Percentiles rank a stretch among this genome's conserved stretches.
These are phyloP conservation scores for Rhabdomys dilectus DNA, from an alignment of 2,113 vertebrate species.

Conservation along the genomic window DNA sequence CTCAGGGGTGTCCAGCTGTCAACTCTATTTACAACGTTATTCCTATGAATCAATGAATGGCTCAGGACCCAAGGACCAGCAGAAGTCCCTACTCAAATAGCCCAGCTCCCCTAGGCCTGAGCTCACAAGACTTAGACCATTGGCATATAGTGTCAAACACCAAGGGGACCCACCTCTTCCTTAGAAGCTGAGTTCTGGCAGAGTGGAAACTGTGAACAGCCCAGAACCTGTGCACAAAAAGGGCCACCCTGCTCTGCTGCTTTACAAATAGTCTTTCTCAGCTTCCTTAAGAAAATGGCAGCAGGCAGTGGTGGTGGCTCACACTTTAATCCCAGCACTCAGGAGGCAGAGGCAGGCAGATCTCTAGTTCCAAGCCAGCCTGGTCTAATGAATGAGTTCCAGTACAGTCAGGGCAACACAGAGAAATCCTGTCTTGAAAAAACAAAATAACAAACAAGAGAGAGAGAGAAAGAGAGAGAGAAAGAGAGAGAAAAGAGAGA, in stretches of 20 bases:
- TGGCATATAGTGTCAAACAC: too few relatives aligned
- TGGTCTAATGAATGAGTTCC: background rate
- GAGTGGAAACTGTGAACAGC: too few relatives aligned
- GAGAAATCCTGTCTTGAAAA: background rate
- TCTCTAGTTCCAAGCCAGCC: background rate
- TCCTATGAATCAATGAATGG: background rate
- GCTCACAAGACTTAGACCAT: background rate
- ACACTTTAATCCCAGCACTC: background rate
- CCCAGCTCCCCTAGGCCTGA: background rate
- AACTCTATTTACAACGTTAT: background rate
- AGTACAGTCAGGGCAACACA: background rate
- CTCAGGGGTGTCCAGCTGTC: background rate
- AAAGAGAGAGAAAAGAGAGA: background rate
- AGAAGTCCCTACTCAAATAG: background rate
- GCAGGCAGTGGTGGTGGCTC: background rate
- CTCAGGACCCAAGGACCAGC: background rate
- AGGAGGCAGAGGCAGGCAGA: background rate
- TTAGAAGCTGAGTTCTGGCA: background rate
- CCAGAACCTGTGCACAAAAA: background rate
- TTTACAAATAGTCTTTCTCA: background rate
- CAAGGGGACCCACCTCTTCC: background rate
- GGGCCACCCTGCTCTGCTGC: too few relatives aligned
- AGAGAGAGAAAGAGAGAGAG: background rate
- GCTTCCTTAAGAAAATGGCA: background rate
- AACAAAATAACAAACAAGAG: background rate